Percentiles rank a stretch among this genome's conserved stretches.
phyloP scores from a whole-genome alignment of 1,140 invertebrate genomes.

The Calosoma granatense region DNA sequence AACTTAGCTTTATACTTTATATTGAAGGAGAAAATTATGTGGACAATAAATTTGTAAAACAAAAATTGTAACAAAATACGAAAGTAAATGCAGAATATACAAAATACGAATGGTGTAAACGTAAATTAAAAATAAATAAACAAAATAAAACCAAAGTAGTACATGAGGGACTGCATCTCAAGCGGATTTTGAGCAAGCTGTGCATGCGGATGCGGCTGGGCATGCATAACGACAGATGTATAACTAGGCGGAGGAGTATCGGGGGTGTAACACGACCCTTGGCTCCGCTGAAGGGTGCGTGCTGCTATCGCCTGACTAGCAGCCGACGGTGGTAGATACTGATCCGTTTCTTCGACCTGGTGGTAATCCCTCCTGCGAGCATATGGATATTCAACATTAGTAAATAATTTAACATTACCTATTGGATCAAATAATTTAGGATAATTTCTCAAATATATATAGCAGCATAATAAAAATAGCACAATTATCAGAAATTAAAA shows the following conservation, averaged over 20 bases:
- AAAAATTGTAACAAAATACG: too few species aligned
- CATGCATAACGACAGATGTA: constrained; percentile 31
- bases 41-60: too few species aligned
- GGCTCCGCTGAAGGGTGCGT: constrained; percentile 42
- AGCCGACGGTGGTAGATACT: constrained; percentile 47
- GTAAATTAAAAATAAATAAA: too few species aligned
- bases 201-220: constrained; percentile 27
- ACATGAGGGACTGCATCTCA: constrained; percentile 19
- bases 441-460: too few species aligned
- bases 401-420: neutral
- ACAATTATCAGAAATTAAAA: too few species aligned
- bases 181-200: constrained; percentile 13
- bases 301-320: constrained; percentile 53
- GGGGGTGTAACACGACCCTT: constrained; percentile 33
- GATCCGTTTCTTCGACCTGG: constrained; percentile 63
- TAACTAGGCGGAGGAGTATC: constrained; percentile 36
- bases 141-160: too few species aligned
- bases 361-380: constrained; percentile 56
- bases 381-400: constrained; percentile 15
- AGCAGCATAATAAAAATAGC: too few species aligned
- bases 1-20: too few species aligned
- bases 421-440: too few species aligned
- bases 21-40: too few species aligned
- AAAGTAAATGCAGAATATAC: too few species aligned
- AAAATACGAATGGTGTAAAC: too few species aligned